Conservation (phyloP, 2,113 vertebrate species). For the Nesospiza acunhae region DNA sequence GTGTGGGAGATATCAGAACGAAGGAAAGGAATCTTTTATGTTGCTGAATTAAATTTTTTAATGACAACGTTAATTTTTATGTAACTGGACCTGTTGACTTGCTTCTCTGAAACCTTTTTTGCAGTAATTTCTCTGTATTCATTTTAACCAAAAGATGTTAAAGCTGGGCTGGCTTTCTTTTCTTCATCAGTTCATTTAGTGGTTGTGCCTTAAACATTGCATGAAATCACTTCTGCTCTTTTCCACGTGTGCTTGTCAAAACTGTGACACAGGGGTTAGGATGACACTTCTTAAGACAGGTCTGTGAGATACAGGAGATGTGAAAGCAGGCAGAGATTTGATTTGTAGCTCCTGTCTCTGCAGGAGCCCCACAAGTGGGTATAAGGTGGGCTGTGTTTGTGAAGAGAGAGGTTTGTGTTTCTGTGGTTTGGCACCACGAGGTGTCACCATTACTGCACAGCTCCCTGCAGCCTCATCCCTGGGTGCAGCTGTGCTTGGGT, state of each 20-base stretch:
- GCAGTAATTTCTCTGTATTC: background rate
- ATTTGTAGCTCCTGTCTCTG: background rate
- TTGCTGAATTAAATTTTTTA: background rate
- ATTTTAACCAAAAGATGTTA: background rate
- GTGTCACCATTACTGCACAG: conserved; percentile 58
- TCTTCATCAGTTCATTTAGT: background rate
- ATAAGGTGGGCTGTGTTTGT: background rate
- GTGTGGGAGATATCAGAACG: background rate
- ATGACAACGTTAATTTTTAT: background rate
- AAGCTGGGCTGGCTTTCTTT: background rate
- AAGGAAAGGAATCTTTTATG: background rate
- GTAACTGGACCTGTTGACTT: background rate
- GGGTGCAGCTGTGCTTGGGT: fast-evolving
- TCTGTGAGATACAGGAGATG: background rate
- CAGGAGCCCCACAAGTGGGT: fast-evolving
- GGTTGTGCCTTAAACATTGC: background rate
- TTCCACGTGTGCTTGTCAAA: background rate
- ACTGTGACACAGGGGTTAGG: background rate
- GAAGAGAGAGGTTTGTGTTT: background rate
- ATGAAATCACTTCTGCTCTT: background rate
- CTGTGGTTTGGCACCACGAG: conserved; percentile 16
- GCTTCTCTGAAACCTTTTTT: background rate
- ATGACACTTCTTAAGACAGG: background rate
- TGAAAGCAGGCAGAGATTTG: background rate
- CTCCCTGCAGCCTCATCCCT: background rate